Base-by-base conservation (phyloP, 2,113 vertebrate genomes). In the Centrocercus urophasianus region DNA sequence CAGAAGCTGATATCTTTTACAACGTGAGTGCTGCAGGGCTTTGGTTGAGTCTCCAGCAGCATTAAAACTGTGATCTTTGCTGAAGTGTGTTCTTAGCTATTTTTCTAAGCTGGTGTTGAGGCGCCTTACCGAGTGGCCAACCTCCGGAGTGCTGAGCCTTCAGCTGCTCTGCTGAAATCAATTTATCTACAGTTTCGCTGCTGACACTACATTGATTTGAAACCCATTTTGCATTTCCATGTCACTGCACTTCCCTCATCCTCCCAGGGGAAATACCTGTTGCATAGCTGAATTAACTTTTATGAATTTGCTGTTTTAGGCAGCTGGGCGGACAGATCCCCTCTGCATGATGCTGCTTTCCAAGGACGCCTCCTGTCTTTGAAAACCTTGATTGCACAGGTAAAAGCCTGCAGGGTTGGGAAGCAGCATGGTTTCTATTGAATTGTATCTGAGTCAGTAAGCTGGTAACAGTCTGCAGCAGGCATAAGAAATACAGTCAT, bases 321-420 rank as follows among this genome's bases (percentile, higher is more conserved):
- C 56, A 97, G 96, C 59, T 99, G 98, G 98, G 98, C 98, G 20
- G 99, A 99, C 96, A 97, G 98, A 83, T 99, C 98, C 56, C 98
- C 98, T n/a, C 98, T 99, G 45, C 99, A 99, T 4, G 99, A 99
- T 7, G 98, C 99, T 47, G 99, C 99, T 9, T 98, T 97, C 95
- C 99, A 99, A 72, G 99, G 99, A n/a, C 98, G 98, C 63, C 98
- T 99, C 28, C 97, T 99, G 28, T 97, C 98, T 65, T 94, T 99
- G 84, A 98, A 98, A 95, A 98, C 97, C 63, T 97, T 99, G 78
- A 96, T 99, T 78, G 95, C 98, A 84, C 99, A 99, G 98, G 99
- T 99, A 97, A 95, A 96, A 93, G 82, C 93, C 85, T 50, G 34
- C 61, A 69, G 86, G 78, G 9, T 54, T 81, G 52, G 54, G 42